Base-by-base conservation (phyloP, 2,888 invertebrate genomes). In the Zaprionus obscuricornis region DNA sequence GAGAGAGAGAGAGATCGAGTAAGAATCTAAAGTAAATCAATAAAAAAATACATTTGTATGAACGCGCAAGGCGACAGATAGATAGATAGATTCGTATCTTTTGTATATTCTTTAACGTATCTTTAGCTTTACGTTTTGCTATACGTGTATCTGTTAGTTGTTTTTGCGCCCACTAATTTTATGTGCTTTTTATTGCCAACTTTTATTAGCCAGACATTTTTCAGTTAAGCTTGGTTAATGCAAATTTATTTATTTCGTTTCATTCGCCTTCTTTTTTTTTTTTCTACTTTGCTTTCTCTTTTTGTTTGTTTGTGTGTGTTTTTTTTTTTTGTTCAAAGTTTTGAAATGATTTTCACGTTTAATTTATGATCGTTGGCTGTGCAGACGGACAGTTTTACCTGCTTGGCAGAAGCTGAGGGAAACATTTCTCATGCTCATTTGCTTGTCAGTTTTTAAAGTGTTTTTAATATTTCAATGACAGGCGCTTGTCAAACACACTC, bases 381-480 rank as follows among this genome's bases (percentile, higher is more conserved):
- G 51, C 51, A 26, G 59, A 49, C 50, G 46, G 66, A 65, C 67
- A 66, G 59, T 47, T 51, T 72, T 55, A 66, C 73, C 76, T 74
- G 76, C 17, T n/a, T n/a, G n/a, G 24, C 39, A 24, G 20, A 24
- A 24, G 36, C 27, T 37, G 24, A 8, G n/a, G 14, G 13, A 43
- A 40, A 50, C 56, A 60, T 62, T 81, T 73, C 68, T 67, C 64
- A 69, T 57, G 56, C 56, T 62, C 64, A 70, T 65, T 71, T 66
- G 51, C 51, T 42, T 82, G 79, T 74, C 87, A 78, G 51, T 56
- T 51, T 63, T 68, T 76, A 83, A 84, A 86, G 84, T 85, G 84
- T 85, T 84, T 77, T 83, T 74, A 83, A 85, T 86, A 85, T 85
- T 85, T 85, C 81, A 79, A 62, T 86, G 84, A 86, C 84, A 84